These are phyloP conservation scores for Scaptomyza pallida DNA, from an alignment of 1,140 invertebrate genomes.

Conservation along the genomic window DNA sequence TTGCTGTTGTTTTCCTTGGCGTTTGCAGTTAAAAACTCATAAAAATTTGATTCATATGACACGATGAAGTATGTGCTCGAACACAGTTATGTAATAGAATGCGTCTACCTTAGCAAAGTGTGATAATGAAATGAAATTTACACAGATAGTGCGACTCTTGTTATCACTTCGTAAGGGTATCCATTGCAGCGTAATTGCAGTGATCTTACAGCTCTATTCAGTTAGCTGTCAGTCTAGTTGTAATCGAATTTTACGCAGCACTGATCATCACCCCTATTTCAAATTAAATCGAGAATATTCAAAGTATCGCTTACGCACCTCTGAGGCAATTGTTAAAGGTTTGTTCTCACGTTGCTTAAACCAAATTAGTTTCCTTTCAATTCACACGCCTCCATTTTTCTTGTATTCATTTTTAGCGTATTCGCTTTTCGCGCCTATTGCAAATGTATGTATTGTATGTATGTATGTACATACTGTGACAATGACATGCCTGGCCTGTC, in stretches of 20 bases:
- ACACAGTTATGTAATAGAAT: constrained; percentile 53
- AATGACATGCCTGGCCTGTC: constrained; percentile 28
- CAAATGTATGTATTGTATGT: no score
- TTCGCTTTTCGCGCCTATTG: constrained; percentile 48
- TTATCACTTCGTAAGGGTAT: background rate
- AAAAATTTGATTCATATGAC: constrained; percentile 68
- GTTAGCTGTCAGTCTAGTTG: constrained; percentile 18
- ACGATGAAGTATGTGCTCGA: constrained; percentile 57
- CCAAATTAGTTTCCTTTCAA: constrained; percentile 36
- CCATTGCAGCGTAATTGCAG: background rate
- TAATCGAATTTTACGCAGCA: constrained; percentile 47
- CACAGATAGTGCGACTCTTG: background rate
- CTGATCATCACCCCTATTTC: constrained; percentile 32
- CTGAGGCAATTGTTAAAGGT: constrained; percentile 28
- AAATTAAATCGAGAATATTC: constrained; percentile 3
- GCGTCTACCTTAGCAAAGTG: constrained; percentile 28
- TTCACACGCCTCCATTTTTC: constrained; percentile 47
- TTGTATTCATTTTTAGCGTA: constrained; percentile 36
- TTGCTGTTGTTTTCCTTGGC: constrained; percentile 37
- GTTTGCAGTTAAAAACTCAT: constrained; percentile 65
- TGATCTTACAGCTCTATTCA: constrained; percentile 28
- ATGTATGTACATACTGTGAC: constrained; percentile 32
- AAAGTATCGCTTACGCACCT: constrained; percentile 47
- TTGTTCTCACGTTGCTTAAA: constrained; percentile 45
- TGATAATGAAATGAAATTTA: constrained; percentile 2